A percentile compares a stretch with the other conserved stretches of the same genome.
Evolutionary conservation across 2,888 invertebrate species (phyloP).

Genomic region (Rhamnusium bicolor): DNA sequence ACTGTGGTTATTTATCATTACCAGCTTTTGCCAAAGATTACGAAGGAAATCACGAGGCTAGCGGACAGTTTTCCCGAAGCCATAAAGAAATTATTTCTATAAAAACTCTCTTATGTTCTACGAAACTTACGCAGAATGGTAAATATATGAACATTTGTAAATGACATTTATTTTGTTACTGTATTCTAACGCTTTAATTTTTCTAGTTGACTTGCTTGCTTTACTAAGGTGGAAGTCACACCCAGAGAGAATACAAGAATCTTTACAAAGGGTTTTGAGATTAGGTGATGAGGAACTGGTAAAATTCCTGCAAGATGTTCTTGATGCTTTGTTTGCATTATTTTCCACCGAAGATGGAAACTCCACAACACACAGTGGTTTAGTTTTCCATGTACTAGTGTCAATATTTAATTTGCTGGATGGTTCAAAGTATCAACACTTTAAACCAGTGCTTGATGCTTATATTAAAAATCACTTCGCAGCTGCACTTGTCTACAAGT

Average conservation of each 20-base stretch:
- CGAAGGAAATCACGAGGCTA: constrained; percentile 74
- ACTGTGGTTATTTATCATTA: constrained; percentile 77
- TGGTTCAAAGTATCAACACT: constrained; percentile 94
- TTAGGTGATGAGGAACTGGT: constrained; percentile 93
- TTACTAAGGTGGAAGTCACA: constrained; percentile 93
- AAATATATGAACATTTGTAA: constrained; percentile 51
- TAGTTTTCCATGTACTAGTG: constrained; percentile 93
- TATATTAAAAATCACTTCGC: constrained; percentile 96
- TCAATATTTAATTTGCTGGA: constrained; percentile 93
- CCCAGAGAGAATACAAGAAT: constrained; percentile 90
- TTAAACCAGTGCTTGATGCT: constrained; percentile 93
- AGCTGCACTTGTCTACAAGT: constrained; percentile 95
- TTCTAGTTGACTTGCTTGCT: constrained; percentile 87
- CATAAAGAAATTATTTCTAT: constrained; percentile 89
- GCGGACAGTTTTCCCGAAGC: constrained; percentile 81
- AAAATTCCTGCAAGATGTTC: constrained; percentile 94
- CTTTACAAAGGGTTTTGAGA: constrained; percentile 84
- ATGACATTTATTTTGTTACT: not conserved
- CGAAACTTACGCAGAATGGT: constrained; percentile 97
- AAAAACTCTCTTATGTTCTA: constrained; percentile 90
- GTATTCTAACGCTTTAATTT: not conserved
- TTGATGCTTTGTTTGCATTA: constrained; percentile 94
- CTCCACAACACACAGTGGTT: constrained; percentile 89
- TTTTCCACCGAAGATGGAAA: constrained; percentile 95
- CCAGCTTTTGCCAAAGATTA: constrained; percentile 79